Percentiles rank a stretch among this genome's conserved stretches.
phyloP scores from a whole-genome alignment of 2,113 vertebrate species.

The Elgaria multicarinata region DNA sequence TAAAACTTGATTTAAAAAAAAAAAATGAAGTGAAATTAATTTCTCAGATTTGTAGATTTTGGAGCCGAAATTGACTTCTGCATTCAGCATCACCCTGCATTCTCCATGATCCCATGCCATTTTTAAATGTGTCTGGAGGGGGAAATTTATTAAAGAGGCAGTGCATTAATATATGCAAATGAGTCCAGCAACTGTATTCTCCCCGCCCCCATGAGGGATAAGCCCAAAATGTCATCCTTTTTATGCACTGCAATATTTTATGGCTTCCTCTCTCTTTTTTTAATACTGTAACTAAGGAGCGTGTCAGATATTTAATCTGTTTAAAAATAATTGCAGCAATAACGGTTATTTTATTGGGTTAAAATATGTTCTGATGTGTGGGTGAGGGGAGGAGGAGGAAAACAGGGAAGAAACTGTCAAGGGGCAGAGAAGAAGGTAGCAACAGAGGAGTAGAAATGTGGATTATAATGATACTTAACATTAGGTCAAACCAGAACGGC shows the following conservation, averaged over 20 bases:
- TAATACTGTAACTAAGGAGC: slow-evolving; percentile 51
- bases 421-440: slow-evolving; percentile 3
- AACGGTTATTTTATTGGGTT: slow-evolving; percentile 71
- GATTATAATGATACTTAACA: neutral
- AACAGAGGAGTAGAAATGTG: neutral
- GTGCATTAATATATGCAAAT: slow-evolving; percentile 73
- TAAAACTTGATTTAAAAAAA: no score
- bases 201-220: slow-evolving; percentile 57
- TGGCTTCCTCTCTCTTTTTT: slow-evolving; percentile 48
- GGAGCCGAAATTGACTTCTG: neutral
- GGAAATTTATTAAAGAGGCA: slow-evolving; percentile 71
- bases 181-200: slow-evolving; percentile 61
- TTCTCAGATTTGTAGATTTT: neutral
- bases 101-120: slow-evolving; percentile 22
- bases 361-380: slow-evolving; percentile 37
- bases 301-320: slow-evolving; percentile 72
- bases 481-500: neutral
- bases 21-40: no score
- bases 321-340: slow-evolving; percentile 73
- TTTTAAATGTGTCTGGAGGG: slow-evolving; percentile 67
- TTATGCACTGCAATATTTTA: slow-evolving; percentile 67
- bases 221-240: slow-evolving; percentile 66
- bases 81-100: neutral
- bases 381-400: neutral
- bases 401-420: accelerated